Conservation (phyloP, 2,888 invertebrate genomes). For the Eremobia ochroleuca region DNA sequence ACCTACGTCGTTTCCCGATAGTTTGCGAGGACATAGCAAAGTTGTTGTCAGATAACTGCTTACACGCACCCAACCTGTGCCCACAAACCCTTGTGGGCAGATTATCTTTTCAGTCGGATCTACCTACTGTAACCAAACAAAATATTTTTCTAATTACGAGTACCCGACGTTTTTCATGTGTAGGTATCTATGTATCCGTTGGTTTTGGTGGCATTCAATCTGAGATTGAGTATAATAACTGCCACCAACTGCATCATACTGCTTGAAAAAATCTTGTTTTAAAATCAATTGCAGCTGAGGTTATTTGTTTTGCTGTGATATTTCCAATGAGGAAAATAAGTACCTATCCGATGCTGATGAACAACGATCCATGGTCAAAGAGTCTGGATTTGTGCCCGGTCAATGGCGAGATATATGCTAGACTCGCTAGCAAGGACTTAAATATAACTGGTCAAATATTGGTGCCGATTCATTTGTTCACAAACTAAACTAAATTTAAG, state of each 20-base stretch:
- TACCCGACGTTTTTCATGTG: background rate
- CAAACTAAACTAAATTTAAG: too few species aligned
- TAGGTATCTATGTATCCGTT: background rate
- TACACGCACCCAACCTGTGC: slow-evolving; percentile 13
- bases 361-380: background rate
- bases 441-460: too few species aligned
- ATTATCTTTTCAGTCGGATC: background rate
- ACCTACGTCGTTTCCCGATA: background rate
- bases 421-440: background rate
- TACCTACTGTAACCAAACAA: background rate
- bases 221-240: background rate
- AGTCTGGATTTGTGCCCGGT: background rate
- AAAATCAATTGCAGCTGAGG: background rate
- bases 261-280: background rate
- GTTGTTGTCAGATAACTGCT: slow-evolving; percentile 15
- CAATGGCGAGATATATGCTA: background rate
- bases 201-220: background rate
- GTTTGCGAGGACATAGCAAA: background rate
- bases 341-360: background rate
- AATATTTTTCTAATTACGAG: background rate
- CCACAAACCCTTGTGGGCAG: background rate
- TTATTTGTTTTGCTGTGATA: background rate
- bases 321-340: background rate
- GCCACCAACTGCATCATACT: background rate
- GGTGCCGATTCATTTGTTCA: too few species aligned